Evolutionary conservation across 2,888 invertebrate species (phyloP), one percentile per base, ranked within the genome.

Genomic region (Unio delphinus): DNA sequence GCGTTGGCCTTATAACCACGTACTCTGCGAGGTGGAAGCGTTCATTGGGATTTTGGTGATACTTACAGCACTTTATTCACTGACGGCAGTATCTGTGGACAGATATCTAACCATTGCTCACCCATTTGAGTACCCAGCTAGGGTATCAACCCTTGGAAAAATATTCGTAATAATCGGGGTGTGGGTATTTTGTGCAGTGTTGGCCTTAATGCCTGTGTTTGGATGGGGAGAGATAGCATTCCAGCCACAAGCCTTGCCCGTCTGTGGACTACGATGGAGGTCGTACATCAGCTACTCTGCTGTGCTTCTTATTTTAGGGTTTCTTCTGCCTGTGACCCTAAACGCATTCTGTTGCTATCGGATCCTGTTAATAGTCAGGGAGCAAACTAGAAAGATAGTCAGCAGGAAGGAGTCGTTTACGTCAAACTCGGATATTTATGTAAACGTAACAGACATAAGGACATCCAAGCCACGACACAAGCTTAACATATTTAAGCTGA

Each of bases 181-280:
- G 6, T 86, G 86, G 86, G 17, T 77, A 4, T 75, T 80, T 59
- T 79, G 83, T 64, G 64, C 77, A n/a, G 8, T 76, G 15, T 70
- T 84, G 30, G 83, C 84, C 8, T 64, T 70, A 28, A 68, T 71
- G 11, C 86, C 86, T 11, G 68, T 84, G 7, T 65, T 74, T 17
- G 84, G 84, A 6, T 86, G 84, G 84, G 86, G 86, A 11, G 67
- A 78, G n/a, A 85, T 85, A 65, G 70, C 60, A 30, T 86, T 82
- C 69, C 73, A 81, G 61, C 80, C 84, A 0, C 79, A 80, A 60
- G 78, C 81, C 7, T 79, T 86, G 59, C 83, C 84, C 26, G 79
- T 85, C 18, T 86, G 86, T 57, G 77, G 73, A 68, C 73, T 77
- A 7, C 67, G 75, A 26, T 73, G 71, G 70, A 69, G 69, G 58